Evolutionary conservation across 1,140 invertebrate species (phyloP).

Genomic region (Tribolium castaneum): DNA sequence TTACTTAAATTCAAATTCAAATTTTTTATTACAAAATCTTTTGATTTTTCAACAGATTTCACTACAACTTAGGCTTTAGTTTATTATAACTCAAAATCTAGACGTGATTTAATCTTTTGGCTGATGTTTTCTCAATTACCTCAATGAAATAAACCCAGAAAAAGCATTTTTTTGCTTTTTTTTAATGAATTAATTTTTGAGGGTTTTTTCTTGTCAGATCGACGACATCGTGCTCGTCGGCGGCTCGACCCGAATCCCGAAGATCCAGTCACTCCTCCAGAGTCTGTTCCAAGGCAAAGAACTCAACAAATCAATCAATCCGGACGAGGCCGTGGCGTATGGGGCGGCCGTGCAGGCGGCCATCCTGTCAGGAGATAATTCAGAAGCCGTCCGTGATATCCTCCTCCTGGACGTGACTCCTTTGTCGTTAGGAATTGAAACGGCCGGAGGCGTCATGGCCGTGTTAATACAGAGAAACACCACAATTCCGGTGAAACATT

Average conservation of each 20-base stretch:
- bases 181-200: too few species aligned
- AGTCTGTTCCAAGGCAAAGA: slow-evolving; percentile 74
- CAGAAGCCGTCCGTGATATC: slow-evolving; percentile 71
- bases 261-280: slow-evolving; percentile 69
- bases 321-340: slow-evolving; percentile 83
- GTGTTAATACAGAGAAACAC: slow-evolving; percentile 67
- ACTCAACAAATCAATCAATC: slow-evolving; percentile 77
- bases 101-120: too few species aligned
- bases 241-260: slow-evolving; percentile 73
- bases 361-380: slow-evolving; percentile 72
- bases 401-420: slow-evolving; percentile 68
- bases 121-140: too few species aligned
- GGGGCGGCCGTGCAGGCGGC: slow-evolving; percentile 79
- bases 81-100: too few species aligned
- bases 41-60: too few species aligned
- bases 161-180: too few species aligned
- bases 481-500: slow-evolving; percentile 69
- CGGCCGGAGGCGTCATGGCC: slow-evolving; percentile 63
- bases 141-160: too few species aligned
- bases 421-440: slow-evolving; percentile 65
- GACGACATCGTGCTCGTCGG: slow-evolving; percentile 71
- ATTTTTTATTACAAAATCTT: too few species aligned
- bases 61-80: too few species aligned
- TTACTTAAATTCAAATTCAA: too few species aligned
- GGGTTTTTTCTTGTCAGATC: slow-evolving; percentile 56